A percentile compares a stretch with the other conserved stretches of the same genome.
phyloP scores from a whole-genome alignment of 2,113 vertebrate genomes.

The Sebastes fasciatus region DNA sequence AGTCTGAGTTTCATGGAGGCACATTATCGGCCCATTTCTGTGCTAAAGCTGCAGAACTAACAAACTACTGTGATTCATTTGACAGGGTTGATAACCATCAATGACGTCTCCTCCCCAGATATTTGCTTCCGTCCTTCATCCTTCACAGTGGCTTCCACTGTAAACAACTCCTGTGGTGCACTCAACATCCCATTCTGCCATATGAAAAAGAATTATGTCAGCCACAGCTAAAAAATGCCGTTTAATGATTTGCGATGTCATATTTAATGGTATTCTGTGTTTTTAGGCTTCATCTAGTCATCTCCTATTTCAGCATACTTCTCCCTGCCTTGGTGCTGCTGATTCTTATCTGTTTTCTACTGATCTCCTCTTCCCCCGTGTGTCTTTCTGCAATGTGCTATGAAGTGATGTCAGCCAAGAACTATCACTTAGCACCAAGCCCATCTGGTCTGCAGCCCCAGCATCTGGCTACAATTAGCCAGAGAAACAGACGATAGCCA shows the following conservation, averaged over 20 bases:
- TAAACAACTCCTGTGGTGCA: conserved; percentile 58
- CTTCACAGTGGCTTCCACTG: conserved; percentile 42
- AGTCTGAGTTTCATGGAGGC: conserved; percentile 44
- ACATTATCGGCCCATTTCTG: conserved; percentile 56
- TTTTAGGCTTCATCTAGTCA: conserved; percentile 26
- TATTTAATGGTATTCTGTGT: conserved; percentile 17
- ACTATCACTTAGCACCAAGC: conserved; percentile 74
- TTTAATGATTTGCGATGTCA: conserved; percentile 28
- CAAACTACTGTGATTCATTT: conserved; percentile 45
- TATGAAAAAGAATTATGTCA: conserved; percentile 27
- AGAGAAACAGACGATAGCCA: conserved; percentile 74
- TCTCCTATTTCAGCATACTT: conserved; percentile 29
- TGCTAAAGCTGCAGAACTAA: conserved; percentile 54
- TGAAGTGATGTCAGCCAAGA: conserved; percentile 81
- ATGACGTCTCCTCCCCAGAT: conserved; percentile 55
- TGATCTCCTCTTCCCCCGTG: conserved; percentile 40
- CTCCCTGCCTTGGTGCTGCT: conserved; percentile 15
- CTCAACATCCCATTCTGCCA: conserved; percentile 4
- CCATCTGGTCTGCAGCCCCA: conserved; percentile 78
- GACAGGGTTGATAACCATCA: conserved; percentile 52
- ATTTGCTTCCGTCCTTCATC: conserved; percentile 54
- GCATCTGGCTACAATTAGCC: conserved; percentile 79
- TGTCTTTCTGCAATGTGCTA: conserved; percentile 57
- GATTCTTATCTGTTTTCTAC: conserved; percentile 55
- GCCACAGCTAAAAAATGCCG: neutral